A percentile compares a stretch with the other conserved stretches of the same genome.
Conservation (phyloP, 2,113 vertebrate species). For the Capra hircus region DNA sequence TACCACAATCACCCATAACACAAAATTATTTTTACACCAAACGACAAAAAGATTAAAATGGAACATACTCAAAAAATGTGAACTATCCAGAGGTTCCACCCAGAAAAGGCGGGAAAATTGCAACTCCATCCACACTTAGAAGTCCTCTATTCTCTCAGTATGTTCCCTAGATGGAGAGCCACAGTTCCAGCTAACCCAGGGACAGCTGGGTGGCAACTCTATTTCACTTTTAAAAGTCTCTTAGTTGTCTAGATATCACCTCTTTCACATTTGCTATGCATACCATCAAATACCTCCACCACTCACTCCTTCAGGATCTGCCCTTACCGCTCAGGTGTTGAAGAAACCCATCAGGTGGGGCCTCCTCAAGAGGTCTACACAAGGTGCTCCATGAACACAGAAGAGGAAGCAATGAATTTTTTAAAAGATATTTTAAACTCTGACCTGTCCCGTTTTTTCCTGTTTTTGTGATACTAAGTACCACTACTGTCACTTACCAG, state of each 20-base stretch:
- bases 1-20: not conserved
- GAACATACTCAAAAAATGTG: not conserved
- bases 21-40: conserved; percentile 7
- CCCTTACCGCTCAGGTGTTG: not conserved
- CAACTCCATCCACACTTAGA: not conserved
- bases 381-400: not conserved
- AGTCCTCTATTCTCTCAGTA: not conserved
- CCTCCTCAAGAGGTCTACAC: not conserved
- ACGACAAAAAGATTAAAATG: not conserved
- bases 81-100: not conserved
- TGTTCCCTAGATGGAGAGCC: not conserved
- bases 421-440: not conserved
- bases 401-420: not conserved
- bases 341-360: not conserved
- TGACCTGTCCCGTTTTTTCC: not conserved
- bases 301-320: not conserved
- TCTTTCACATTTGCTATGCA: not conserved
- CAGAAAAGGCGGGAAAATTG: not conserved
- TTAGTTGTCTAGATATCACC: not conserved
- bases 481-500: not conserved
- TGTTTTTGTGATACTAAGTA: conserved; percentile 20
- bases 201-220: not conserved
- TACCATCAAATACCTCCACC: not conserved
- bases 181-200: not conserved
- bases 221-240: not conserved